Evolutionary conservation across 2,797 vertebrate species (phyloP).

Genomic region (Trachops cirrhosus): DNA sequence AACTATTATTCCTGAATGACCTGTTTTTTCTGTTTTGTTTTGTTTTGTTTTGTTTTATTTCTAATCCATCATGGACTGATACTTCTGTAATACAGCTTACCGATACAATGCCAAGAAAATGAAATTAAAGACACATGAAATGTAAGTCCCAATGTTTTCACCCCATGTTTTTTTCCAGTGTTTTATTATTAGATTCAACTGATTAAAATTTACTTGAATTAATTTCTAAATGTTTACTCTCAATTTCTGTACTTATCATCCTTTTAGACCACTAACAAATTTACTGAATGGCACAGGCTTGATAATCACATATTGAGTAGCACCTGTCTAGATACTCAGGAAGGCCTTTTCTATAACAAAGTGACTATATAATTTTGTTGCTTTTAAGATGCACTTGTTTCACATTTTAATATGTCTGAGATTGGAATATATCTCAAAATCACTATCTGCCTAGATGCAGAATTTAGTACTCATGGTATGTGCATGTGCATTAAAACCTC

Average conservation of each 20-base stretch:
- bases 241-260: background rate
- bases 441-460: background rate
- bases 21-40: background rate
- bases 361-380: background rate
- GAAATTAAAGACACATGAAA: background rate
- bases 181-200: constrained; percentile 34
- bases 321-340: background rate
- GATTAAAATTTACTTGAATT: background rate
- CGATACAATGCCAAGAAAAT: background rate
- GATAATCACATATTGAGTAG: background rate
- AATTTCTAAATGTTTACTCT: background rate
- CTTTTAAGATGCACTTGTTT: background rate
- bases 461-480: background rate
- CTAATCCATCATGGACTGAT: background rate
- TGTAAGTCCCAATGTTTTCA: background rate
- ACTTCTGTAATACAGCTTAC: background rate
- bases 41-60: background rate
- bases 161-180: background rate
- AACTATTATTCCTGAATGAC: background rate
- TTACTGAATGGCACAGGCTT: background rate
- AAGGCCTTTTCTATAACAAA: background rate
- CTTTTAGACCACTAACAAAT: background rate
- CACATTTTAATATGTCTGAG: background rate
- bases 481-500: background rate
- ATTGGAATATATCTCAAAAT: constrained; percentile 12